These are phyloP conservation scores for Deilephila porcellus DNA, from an alignment of 2,888 invertebrate species.

Conservation along the genomic window DNA sequence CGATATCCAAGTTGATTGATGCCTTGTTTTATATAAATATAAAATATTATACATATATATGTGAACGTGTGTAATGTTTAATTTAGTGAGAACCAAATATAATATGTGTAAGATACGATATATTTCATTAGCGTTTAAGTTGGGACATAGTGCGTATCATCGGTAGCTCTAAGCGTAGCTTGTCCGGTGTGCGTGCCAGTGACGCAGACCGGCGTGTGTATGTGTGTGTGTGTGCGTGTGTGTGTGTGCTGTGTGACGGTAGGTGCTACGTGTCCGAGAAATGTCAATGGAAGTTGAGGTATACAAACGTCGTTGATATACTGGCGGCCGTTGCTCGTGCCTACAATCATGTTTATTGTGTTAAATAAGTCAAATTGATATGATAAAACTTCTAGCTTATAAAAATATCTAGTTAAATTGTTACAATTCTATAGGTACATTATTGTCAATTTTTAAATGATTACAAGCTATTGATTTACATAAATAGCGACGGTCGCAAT, in stretches of 20 bases:
- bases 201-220: constrained; percentile 27
- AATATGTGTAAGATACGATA: constrained; percentile 52
- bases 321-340: constrained; percentile 10
- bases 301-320: neutral
- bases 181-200: constrained; percentile 12
- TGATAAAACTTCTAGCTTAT: neutral
- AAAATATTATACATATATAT: constrained; percentile 44
- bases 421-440: neutral
- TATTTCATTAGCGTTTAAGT: constrained; percentile 46
- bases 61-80: constrained; percentile 53
- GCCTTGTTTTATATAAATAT: constrained; percentile 38
- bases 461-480: neutral
- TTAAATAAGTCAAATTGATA: neutral
- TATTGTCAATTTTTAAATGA: neutral
- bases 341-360: neutral
- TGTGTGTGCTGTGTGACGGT: constrained; percentile 21
- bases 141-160: constrained; percentile 42
- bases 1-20: constrained; percentile 28
- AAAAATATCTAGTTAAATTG: neutral
- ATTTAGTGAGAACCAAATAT: constrained; percentile 78
- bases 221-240: constrained; percentile 35
- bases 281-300: neutral
- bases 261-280: constrained; percentile 11
- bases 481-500: neutral
- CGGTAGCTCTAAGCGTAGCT: constrained; percentile 49